phyloP scores from a whole-genome alignment of 2,888 invertebrate genomes.

The Ochropacha duplaris region DNA sequence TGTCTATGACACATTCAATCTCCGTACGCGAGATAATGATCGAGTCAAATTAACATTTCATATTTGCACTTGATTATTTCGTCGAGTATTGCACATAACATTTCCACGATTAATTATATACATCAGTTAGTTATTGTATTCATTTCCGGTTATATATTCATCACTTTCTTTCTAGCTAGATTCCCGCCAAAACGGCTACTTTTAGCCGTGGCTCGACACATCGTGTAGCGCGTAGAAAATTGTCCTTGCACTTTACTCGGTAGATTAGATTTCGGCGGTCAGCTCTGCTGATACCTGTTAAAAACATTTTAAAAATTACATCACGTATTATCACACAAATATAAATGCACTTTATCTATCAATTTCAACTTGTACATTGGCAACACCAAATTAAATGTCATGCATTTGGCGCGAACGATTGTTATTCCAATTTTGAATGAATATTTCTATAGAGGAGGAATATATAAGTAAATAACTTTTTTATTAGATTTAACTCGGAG shows the following conservation, averaged over 20 bases:
- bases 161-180: constrained; percentile 27
- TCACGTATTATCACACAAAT: neutral
- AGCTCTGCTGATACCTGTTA: constrained; percentile 56
- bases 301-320: neutral
- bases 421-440: too few species aligned
- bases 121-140: constrained; percentile 49
- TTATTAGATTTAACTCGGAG: neutral
- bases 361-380: neutral
- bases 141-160: constrained; percentile 19
- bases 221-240: constrained; percentile 24
- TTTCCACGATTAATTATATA: constrained; percentile 57
- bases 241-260: constrained; percentile 45
- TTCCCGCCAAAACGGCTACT: constrained; percentile 20
- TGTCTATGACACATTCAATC: constrained; percentile 46
- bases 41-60: constrained; percentile 35
- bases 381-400: neutral
- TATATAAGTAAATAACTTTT: neutral
- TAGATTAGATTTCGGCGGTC: constrained; percentile 57
- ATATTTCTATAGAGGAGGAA: neutral
- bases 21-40: constrained; percentile 44
- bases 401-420: neutral
- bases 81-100: constrained; percentile 65
- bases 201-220: constrained; percentile 11
- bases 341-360: neutral
- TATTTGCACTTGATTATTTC: constrained; percentile 52